Evolutionary conservation across 2,797 vertebrate species (phyloP).

Genomic region (Austrolebias charrua): DNA sequence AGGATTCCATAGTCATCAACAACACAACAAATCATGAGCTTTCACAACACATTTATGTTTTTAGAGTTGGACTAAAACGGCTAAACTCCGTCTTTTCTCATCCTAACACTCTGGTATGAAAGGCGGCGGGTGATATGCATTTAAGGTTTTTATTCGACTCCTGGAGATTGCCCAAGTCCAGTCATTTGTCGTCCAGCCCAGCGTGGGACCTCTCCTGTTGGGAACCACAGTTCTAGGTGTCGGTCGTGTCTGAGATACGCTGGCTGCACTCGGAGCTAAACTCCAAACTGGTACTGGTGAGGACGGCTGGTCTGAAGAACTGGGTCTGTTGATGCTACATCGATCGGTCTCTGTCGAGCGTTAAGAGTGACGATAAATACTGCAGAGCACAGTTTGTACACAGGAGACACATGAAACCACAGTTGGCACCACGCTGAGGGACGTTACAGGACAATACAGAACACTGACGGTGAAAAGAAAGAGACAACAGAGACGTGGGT

Average conservation of each 20-base stretch:
- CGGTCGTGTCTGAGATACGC: not conserved
- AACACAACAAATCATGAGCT: too few relatives aligned
- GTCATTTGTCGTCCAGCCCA: too few relatives aligned
- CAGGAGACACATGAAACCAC: constrained; percentile 55
- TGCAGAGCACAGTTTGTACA: constrained; percentile 42
- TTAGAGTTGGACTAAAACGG: too few relatives aligned
- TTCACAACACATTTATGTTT: too few relatives aligned
- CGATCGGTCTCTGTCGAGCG: constrained; percentile 51
- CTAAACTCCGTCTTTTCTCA: too few relatives aligned
- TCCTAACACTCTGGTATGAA: too few relatives aligned
- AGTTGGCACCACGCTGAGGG: constrained; percentile 65
- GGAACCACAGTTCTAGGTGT: not conserved
- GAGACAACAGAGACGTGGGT: constrained; percentile 76
- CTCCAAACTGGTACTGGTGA: constrained; percentile 14
- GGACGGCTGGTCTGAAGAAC: constrained; percentile 18
- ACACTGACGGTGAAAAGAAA: constrained; percentile 77
- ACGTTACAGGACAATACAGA: constrained; percentile 67
- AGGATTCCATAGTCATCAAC: too few relatives aligned
- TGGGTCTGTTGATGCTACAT: constrained; percentile 65
- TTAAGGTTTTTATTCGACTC: too few relatives aligned
- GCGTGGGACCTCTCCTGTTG: too few relatives aligned
- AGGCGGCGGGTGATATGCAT: too few relatives aligned
- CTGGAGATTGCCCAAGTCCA: too few relatives aligned
- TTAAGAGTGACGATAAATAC: constrained; percentile 16
- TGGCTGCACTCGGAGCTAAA: constrained; percentile 21